Conservation (phyloP, 2,888 invertebrate species). For the Limnephilus marmoratus region DNA sequence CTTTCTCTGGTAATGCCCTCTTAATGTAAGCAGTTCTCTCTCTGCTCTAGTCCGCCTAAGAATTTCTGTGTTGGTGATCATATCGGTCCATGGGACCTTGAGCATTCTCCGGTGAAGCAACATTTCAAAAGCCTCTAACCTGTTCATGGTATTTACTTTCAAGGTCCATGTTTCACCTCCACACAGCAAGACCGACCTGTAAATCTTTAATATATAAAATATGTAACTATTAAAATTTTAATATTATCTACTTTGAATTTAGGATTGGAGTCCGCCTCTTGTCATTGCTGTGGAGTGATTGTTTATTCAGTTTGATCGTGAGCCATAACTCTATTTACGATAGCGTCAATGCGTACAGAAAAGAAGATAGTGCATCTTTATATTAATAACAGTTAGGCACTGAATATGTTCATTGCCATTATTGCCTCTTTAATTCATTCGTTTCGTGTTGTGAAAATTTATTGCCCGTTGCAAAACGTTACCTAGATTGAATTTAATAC, state of each 20-base stretch:
- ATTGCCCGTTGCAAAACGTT: constrained; percentile 29
- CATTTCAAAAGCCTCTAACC: no score
- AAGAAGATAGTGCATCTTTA: constrained; percentile 6
- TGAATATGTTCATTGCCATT: not conserved
- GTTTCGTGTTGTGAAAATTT: constrained; percentile 17
- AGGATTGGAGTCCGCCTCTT: not conserved
- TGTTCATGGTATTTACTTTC: no score
- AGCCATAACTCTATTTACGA: constrained; percentile 15
- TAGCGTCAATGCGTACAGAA: constrained; percentile 25
- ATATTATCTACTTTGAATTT: not conserved
- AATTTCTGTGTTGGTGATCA: no score
- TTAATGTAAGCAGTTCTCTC: no score
- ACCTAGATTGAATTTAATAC: not conserved
- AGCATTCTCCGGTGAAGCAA: no score
- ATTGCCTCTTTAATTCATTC: constrained; percentile 11
- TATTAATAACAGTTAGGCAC: constrained; percentile 28
- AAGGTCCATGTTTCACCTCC: no score
- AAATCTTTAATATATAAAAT: no score
- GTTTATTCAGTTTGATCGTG: constrained; percentile 32
- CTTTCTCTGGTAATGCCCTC: no score
- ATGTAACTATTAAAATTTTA: no score
- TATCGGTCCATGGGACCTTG: no score
- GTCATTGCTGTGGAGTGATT: not conserved
- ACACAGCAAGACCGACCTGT: no score
- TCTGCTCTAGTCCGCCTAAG: no score